Base-by-base conservation (phyloP, 1,140 invertebrate species). In the Drosophila obscura region DNA sequence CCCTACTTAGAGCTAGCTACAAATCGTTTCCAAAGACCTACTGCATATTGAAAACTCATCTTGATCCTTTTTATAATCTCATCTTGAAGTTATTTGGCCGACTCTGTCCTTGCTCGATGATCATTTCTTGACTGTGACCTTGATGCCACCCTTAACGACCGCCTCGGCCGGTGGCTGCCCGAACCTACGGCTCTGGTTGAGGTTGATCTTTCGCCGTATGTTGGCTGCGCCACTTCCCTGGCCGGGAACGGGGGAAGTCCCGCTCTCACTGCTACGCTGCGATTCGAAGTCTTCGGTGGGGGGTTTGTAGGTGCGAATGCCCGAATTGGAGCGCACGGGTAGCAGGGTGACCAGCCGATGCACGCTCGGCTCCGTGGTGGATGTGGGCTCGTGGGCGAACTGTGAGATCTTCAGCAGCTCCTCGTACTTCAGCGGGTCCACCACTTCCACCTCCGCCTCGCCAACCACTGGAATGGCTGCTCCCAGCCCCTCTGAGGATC, bases 341-440 rank as follows among this genome's bases (percentile, higher is more conserved):
- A 92, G 72, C 4, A 92, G 56, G 0, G 91, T 92, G 6, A 92
- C 90, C 26, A 92, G 57, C n/a, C 74, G 73, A 51, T 90, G 89
- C 5, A 71, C 56, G 45, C 68, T 89, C 11, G 77, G 66, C 16
- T 90, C 87, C 0, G 90, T 90, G 5, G 51, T 71, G 26, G 52
- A 13, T 39, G 69, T 81, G 6, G 77, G 55, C 19, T 66, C 64
- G 19, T 19, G 19, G 2, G 72, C 77, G 16, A 90, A 87, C 48
- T 90, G 90, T 0, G 91, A 90, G 9, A 78, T 85, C 50, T 87
- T 77, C 1, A 92, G 58, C 55, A 92, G 80, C 67, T 92, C 91
- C 50, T 92, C 91, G 60, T 92, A 92, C 59, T 91, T 90, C 8
- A 80, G 74, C 4, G 91, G 91, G 49, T 92, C 91, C 1, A 92